Percentiles rank a stretch among this genome's conserved stretches.
These are phyloP conservation scores for Drosophila fulvimacula DNA, from an alignment of 2,888 invertebrate species.

Conservation along the genomic window DNA sequence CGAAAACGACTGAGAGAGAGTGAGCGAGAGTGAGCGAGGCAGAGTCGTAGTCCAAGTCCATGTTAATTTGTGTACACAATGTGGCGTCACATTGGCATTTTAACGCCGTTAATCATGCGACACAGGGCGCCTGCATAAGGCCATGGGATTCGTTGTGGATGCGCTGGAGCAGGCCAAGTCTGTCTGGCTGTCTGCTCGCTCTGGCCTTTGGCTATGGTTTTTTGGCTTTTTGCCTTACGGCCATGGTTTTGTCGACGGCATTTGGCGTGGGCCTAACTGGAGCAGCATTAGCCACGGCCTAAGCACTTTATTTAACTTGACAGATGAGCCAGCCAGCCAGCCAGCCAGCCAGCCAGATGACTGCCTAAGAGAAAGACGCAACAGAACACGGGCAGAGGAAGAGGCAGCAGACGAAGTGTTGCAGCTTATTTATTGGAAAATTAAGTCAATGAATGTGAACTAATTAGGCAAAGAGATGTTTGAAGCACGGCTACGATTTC, in stretches of 20 bases:
- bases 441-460: conserved; percentile 9
- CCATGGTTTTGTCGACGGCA: conserved; percentile 20
- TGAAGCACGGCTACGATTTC: background rate
- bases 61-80: conserved; percentile 81
- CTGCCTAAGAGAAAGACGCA: background rate
- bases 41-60: conserved; percentile 29
- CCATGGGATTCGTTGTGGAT: conserved; percentile 45
- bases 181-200: background rate
- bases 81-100: conserved; percentile 84
- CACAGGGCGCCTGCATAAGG: conserved; percentile 79
- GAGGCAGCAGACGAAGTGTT: conserved; percentile 2
- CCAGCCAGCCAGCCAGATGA: background rate
- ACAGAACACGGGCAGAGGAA: background rate
- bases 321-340: conserved; percentile 11
- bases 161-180: background rate
- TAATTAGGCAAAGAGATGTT: background rate
- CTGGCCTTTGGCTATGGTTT: conserved; percentile 31
- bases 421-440: conserved; percentile 30
- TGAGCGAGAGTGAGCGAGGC: conserved; percentile 8
- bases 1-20: conserved; percentile 3
- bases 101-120: conserved; percentile 84
- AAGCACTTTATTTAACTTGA: conserved; percentile 67
- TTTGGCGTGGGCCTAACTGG: conserved; percentile 68
- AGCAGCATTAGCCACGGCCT: conserved; percentile 70
- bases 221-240: conserved; percentile 18